These are phyloP conservation scores for Plagodis pulveraria DNA, from an alignment of 2,888 invertebrate species.

Conservation along the genomic window DNA sequence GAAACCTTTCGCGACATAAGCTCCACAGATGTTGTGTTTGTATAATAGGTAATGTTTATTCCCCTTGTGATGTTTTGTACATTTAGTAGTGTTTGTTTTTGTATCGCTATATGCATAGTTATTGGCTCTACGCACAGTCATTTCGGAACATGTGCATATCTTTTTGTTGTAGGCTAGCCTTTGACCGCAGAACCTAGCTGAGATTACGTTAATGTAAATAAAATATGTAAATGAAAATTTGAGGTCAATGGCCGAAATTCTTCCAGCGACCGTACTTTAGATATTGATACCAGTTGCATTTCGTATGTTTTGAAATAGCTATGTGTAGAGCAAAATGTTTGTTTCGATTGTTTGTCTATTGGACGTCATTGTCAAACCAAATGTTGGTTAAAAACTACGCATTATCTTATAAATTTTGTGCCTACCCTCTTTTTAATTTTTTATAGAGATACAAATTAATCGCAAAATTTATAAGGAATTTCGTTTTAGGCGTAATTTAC, in stretches of 20 bases:
- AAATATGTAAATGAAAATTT: too few relatives aligned
- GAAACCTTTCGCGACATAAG: background rate
- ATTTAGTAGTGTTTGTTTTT: slow-evolving; percentile 14
- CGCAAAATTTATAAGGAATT: slow-evolving; percentile 4
- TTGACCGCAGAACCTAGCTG: too few relatives aligned
- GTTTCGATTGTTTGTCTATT: slow-evolving; percentile 15
- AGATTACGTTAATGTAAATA: too few relatives aligned
- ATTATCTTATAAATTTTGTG: slow-evolving; percentile 1
- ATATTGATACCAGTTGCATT: background rate
- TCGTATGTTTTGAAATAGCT: background rate
- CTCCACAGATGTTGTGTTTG: slow-evolving; percentile 14
- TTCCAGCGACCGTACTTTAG: too few relatives aligned
- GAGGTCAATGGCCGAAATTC: too few relatives aligned
- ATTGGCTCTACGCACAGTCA: slow-evolving; percentile 3
- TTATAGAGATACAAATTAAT: background rate
- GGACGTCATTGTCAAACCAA: slow-evolving; percentile 13
- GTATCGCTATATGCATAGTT: slow-evolving; percentile 9
- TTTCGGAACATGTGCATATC: too few relatives aligned
- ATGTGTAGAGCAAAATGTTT: slow-evolving; percentile 15
- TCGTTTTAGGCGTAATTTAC: too few relatives aligned
- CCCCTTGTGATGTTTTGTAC: slow-evolving; percentile 20
- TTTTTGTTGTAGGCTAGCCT: too few relatives aligned
- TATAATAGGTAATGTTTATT: slow-evolving; percentile 13
- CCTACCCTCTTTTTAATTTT: background rate
- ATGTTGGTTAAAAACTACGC: slow-evolving; percentile 16